phyloP scores from a whole-genome alignment of 1,140 invertebrate species.

The Apis florea region DNA sequence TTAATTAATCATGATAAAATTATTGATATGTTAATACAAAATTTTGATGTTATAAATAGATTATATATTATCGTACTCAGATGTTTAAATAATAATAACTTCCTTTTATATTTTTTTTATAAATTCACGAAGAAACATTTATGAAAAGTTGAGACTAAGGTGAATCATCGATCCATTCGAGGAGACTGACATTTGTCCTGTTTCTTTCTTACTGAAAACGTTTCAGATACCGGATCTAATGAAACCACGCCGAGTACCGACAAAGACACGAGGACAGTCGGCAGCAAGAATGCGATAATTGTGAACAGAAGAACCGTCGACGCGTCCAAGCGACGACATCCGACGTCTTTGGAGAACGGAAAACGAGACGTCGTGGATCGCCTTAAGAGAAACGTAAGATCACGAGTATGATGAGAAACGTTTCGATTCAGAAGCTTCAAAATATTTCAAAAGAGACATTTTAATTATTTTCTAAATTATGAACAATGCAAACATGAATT shows the following conservation, averaged over 20 bases:
- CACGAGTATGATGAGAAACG: not conserved
- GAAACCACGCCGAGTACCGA: slow-evolving; percentile 41
- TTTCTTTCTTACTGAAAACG: slow-evolving; percentile 26
- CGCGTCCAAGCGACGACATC: slow-evolving; percentile 29
- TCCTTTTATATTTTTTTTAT: not conserved
- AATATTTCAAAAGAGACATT: not conserved
- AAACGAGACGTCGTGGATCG: slow-evolving; percentile 31
- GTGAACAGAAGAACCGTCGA: slow-evolving; percentile 43
- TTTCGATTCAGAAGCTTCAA: not conserved
- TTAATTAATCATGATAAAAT: not conserved
- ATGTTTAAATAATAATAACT: not conserved
- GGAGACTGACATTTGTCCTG: not conserved
- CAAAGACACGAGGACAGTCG: slow-evolving; percentile 35
- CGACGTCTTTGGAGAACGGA: slow-evolving; percentile 30
- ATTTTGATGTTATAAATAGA: not conserved
- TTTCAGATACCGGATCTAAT: slow-evolving; percentile 58
- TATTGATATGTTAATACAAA: not conserved
- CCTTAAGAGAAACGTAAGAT: slow-evolving; percentile 37
- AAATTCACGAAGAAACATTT: not conserved
- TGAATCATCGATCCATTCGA: not conserved
- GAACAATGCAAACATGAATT: not conserved
- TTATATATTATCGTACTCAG: not conserved
- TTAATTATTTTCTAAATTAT: not conserved
- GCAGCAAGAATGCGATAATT: slow-evolving; percentile 67
- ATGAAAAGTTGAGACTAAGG: not conserved